Percentiles rank a stretch among this genome's conserved stretches.
Evolutionary conservation across 2,113 vertebrate species (phyloP).

Genomic region (Oreochromis spilurus): DNA sequence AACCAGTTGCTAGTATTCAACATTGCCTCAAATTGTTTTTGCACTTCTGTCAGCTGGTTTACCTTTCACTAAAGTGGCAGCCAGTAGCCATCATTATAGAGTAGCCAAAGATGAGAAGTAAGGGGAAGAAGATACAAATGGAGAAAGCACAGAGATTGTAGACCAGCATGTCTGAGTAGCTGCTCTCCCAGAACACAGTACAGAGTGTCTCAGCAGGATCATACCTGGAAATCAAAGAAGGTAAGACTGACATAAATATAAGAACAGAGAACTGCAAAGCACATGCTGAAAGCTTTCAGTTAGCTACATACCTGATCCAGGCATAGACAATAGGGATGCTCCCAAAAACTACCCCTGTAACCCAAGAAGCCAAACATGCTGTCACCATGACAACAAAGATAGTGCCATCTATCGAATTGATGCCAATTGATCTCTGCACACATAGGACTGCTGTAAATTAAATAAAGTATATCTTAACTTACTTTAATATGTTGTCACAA

Average conservation of each 20-base stretch:
- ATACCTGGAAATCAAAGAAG: constrained; percentile 47
- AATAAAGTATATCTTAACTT: neutral
- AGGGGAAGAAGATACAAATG: constrained; percentile 60
- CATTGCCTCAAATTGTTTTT: neutral
- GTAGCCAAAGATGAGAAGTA: constrained; percentile 62
- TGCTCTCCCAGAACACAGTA: constrained; percentile 73
- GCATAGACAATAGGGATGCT: constrained; percentile 63
- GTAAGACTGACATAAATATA: neutral
- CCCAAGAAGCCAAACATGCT: constrained; percentile 62
- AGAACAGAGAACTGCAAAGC: neutral
- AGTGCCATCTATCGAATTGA: neutral
- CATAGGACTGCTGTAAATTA: constrained; percentile 60
- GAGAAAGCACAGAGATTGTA: constrained; percentile 70
- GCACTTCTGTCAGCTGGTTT: neutral
- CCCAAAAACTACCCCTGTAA: constrained; percentile 66
- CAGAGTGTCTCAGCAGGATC: constrained; percentile 75
- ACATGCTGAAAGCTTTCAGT: neutral
- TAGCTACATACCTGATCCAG: constrained; percentile 65
- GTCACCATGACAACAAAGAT: constrained; percentile 30
- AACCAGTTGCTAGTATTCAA: neutral
- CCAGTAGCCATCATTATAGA: constrained; percentile 31
- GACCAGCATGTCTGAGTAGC: constrained; percentile 71
- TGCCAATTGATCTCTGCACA: constrained; percentile 51
- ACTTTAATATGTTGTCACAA: neutral
- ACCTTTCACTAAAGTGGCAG: constrained; percentile 45